Conservation (phyloP, 92 coral and sea anemone species). For the Chrysogorgia sp. region DNA sequence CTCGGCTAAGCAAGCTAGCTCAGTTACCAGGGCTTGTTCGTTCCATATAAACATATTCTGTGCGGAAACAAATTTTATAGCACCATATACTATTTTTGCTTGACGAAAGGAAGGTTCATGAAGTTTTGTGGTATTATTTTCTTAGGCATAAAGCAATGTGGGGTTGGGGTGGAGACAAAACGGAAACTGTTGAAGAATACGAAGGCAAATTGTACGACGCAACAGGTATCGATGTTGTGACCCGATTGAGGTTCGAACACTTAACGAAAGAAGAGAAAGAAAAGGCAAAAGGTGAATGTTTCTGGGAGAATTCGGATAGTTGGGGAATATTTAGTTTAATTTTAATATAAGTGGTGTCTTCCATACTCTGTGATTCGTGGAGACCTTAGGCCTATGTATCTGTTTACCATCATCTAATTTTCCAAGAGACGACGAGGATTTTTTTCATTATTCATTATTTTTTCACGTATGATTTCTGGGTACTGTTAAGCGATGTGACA, state of each 20-base stretch:
- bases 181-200: conserved; percentile 76
- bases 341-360: too few species aligned
- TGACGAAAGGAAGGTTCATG: not conserved
- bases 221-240: conserved; percentile 95
- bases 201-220: conserved; percentile 92
- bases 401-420: too few species aligned
- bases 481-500: too few species aligned
- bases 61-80: too few species aligned
- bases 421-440: too few species aligned
- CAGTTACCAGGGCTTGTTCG: too few species aligned
- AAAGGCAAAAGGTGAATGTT: conserved; percentile 67
- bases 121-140: not conserved
- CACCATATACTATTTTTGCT: too few species aligned
- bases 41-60: too few species aligned
- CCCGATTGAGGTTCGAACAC: conserved; percentile 96
- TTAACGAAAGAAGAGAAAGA: conserved; percentile 90
- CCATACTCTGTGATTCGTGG: not conserved
- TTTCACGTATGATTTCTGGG: too few species aligned
- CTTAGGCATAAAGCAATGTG: conserved; percentile 98
- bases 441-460: too few species aligned
- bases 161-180: conserved; percentile 99
- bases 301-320: not conserved
- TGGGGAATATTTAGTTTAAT: too few species aligned
- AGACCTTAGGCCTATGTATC: not conserved
- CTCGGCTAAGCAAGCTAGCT: too few species aligned